A percentile compares a stretch with the other conserved stretches of the same genome.
phyloP scores from a whole-genome alignment of 2,888 invertebrate genomes.

The Platycheirus rosarum region DNA sequence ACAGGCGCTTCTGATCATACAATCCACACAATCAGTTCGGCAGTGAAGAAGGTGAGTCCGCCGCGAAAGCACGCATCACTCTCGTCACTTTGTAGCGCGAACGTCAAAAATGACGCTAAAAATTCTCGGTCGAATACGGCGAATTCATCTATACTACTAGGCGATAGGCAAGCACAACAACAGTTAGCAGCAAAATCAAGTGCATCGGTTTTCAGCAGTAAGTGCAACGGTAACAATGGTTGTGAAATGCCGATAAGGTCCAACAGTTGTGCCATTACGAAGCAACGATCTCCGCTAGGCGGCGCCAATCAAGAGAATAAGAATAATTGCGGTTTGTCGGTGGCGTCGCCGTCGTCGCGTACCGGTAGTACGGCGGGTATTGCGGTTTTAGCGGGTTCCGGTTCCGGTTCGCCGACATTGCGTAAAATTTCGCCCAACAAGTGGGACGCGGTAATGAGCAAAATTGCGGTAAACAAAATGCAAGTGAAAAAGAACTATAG shows the following conservation, averaged over 20 bases:
- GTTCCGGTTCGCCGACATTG: constrained; percentile 68
- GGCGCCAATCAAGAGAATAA: constrained; percentile 83
- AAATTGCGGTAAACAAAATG: constrained; percentile 87
- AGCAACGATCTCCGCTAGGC: constrained; percentile 64
- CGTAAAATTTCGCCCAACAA: constrained; percentile 83
- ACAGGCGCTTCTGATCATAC: constrained; percentile 39
- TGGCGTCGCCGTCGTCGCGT: constrained; percentile 73
- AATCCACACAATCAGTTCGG: constrained; percentile 60
- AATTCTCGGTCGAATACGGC: constrained; percentile 71
- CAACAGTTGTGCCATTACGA: constrained; percentile 48
- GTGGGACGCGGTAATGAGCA: constrained; percentile 93
- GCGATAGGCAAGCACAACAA: constrained; percentile 45
- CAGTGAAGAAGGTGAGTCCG: constrained; percentile 80
- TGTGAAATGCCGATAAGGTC: constrained; percentile 63
- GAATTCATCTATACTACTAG: constrained; percentile 57
- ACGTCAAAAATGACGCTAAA: constrained; percentile 76
- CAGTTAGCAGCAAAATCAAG: constrained; percentile 52
- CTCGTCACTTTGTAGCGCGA: constrained; percentile 65
- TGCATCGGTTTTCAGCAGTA: constrained; percentile 54
- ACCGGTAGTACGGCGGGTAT: constrained; percentile 72
- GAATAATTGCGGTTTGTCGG: constrained; percentile 81
- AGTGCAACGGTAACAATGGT: constrained; percentile 44
- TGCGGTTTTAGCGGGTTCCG: constrained; percentile 58
- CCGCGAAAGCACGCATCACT: constrained; percentile 80
- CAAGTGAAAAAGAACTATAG: constrained; percentile 87